Conservation (phyloP, 2,113 vertebrate species). For the Pomatostomus ruficeps region DNA sequence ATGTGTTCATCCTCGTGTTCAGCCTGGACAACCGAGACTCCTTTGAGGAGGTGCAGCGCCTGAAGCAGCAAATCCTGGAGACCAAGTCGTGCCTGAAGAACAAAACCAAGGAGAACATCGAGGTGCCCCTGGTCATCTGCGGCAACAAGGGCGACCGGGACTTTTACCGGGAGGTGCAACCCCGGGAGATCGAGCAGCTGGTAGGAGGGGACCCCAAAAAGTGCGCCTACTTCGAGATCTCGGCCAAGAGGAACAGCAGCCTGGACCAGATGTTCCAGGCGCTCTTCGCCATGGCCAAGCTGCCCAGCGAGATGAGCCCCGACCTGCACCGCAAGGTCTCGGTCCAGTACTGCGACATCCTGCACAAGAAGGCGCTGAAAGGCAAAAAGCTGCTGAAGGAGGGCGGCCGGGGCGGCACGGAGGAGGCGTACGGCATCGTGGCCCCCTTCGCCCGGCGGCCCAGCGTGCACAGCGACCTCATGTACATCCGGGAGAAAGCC, state of each 20-base stretch:
- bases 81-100: conserved; percentile 95
- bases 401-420: conserved; percentile 52
- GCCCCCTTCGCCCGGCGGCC: conserved; percentile 91
- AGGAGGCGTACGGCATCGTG: conserved; percentile 89
- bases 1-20: conserved; percentile 96
- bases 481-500: conserved; percentile 95
- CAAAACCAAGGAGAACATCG: conserved; percentile 91
- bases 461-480: conserved; percentile 96
- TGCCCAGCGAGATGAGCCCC: conserved; percentile 97
- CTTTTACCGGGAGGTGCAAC: conserved; percentile 86
- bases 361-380: conserved; percentile 85
- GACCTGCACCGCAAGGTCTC: conserved; percentile 94
- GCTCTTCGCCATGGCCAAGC: conserved; percentile 91
- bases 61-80: conserved; percentile 94
- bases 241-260: conserved; percentile 93
- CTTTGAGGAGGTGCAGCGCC: conserved; percentile 92
- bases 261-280: conserved; percentile 95
- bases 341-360: conserved; percentile 89
- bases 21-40: conserved; percentile 95
- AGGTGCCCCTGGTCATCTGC: conserved; percentile 94
- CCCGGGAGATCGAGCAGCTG: conserved; percentile 84
- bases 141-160: conserved; percentile 94
- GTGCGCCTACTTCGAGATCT: conserved; percentile 96
- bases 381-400: conserved; percentile 84
- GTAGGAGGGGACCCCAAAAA: conserved; percentile 84